Evolutionary conservation across 2,888 invertebrate genomes (phyloP).

Genomic region (Pyralis farinalis): DNA sequence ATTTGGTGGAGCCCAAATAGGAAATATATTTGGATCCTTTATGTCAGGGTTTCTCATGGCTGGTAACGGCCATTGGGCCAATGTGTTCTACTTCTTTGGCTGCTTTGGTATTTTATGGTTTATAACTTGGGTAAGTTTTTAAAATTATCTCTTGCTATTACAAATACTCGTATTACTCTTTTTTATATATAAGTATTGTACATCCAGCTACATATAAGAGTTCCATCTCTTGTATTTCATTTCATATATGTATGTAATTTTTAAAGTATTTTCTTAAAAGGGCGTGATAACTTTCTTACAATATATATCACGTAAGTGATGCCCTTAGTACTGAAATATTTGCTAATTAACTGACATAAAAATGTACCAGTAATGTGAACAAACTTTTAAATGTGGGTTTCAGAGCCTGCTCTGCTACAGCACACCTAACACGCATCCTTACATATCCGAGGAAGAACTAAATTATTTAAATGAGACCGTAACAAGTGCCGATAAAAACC

Average conservation of each 20-base stretch:
- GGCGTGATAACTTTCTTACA: too few relatives aligned
- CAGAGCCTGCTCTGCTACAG: conserved; percentile 76
- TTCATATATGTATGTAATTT: too few relatives aligned
- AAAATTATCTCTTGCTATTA: too few relatives aligned
- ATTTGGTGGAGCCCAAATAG: conserved; percentile 82
- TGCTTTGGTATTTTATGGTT: conserved; percentile 81
- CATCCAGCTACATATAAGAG: too few relatives aligned
- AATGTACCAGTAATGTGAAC: too few relatives aligned
- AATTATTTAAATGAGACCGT: conserved; percentile 81
- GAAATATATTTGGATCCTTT: conserved; percentile 79
- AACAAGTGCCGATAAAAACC: conserved; percentile 73
- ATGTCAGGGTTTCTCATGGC: conserved; percentile 79
- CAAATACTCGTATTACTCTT: too few relatives aligned
- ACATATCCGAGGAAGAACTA: conserved; percentile 77
- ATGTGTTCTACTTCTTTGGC: conserved; percentile 83
- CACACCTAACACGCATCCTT: conserved; percentile 76
- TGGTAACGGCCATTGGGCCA: conserved; percentile 76
- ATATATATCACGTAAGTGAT: too few relatives aligned
- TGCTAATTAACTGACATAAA: too few relatives aligned
- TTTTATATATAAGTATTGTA: too few relatives aligned
- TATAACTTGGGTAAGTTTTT: conserved; percentile 69
- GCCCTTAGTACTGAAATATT: too few relatives aligned
- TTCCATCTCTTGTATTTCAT: too few relatives aligned
- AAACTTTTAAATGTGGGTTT: conserved; percentile 18
- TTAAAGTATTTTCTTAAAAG: too few relatives aligned